Evolutionary conservation across 2,888 invertebrate genomes (phyloP).

Genomic region (Priapulus caudatus): DNA sequence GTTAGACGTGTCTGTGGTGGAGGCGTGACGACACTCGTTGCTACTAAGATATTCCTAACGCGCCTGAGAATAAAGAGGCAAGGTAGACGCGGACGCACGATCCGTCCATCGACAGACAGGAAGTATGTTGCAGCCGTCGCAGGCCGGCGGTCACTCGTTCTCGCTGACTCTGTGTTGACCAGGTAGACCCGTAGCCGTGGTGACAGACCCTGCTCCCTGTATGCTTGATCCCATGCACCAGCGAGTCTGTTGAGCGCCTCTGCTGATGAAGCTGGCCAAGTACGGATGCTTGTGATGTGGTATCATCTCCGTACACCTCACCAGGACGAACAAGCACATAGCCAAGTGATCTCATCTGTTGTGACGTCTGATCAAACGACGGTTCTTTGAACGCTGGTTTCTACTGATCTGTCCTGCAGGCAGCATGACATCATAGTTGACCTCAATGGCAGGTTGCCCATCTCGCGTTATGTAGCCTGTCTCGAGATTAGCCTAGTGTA

Average conservation of each 20-base stretch:
- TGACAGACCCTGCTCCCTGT: neutral
- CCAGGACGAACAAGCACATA: neutral
- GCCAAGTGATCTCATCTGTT: too few relatives aligned
- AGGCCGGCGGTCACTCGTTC: neutral
- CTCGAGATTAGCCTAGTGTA: too few relatives aligned
- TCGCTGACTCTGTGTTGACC: neutral
- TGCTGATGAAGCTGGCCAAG: neutral
- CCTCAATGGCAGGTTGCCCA: neutral
- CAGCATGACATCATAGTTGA: neutral
- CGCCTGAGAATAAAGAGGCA: too few relatives aligned
- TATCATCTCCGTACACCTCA: neutral
- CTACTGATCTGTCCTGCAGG: neutral
- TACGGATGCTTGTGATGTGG: neutral
- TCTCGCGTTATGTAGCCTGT: neutral
- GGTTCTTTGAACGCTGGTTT: neutral
- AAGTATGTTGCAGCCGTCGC: neutral
- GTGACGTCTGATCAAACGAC: neutral
- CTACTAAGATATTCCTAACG: too few relatives aligned
- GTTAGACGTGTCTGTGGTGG: too few relatives aligned
- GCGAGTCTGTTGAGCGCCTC: neutral
- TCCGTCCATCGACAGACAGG: neutral
- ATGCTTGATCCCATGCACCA: neutral
- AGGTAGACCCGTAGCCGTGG: neutral
- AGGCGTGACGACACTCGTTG: too few relatives aligned
- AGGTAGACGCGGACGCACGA: too few relatives aligned